Conservation (phyloP, 2,797 vertebrate species). For the Astyanax mexicanus region DNA sequence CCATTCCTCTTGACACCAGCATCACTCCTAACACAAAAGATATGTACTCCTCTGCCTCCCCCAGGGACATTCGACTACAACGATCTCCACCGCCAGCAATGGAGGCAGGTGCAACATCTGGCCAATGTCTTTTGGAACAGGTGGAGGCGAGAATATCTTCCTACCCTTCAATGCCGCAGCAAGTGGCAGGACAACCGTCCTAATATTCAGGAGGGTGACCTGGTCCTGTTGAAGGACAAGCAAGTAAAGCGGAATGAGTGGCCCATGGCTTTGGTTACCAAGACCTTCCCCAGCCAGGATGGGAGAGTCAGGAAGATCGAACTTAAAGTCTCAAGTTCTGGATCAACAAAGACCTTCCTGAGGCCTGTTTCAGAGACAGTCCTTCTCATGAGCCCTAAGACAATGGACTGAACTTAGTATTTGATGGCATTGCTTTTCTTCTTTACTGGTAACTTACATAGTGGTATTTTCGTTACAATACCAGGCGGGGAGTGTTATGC, state of each 20-base stretch:
- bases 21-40: not conserved
- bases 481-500: too few relatives aligned
- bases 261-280: not conserved
- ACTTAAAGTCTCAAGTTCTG: too few relatives aligned
- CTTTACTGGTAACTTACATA: too few relatives aligned
- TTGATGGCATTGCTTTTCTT: too few relatives aligned
- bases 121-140: not conserved
- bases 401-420: too few relatives aligned
- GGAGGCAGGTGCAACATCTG: not conserved
- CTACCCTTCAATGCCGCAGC: not conserved
- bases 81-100: not conserved
- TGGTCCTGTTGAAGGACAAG: not conserved
- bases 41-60: not conserved
- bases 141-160: not conserved
- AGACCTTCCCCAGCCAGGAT: not conserved
- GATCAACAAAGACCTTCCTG: too few relatives aligned
- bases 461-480: too few relatives aligned
- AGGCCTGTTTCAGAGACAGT: too few relatives aligned
- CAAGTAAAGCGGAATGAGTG: not conserved
- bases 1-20: not conserved
- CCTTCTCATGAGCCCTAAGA: too few relatives aligned
- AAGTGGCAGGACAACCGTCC: not conserved
- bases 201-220: not conserved
- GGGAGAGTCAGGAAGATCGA: not conserved
- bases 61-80: not conserved